phyloP scores from a whole-genome alignment of 2,113 vertebrate genomes.

The Bos taurus region ARS-UCD2.0 NC_037342.1:25988501-25989000 shows the following conservation, averaged over 20 bases:
- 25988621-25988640: not conserved
- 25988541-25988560: constrained; percentile 16
- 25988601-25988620: not conserved
- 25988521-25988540: constrained; percentile 45
- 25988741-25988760: not conserved
- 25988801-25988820: not conserved
- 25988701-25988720: not conserved
- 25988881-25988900: not conserved
- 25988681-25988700: not conserved
- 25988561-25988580: constrained; percentile 8
- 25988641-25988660: not conserved
- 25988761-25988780: not conserved
- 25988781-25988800: not conserved
- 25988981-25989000: not conserved
- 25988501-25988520: constrained; percentile 31
- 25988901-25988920: not conserved
- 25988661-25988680: not conserved
- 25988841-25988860: not conserved
- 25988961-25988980: not conserved
- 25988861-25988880: not conserved
- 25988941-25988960: not conserved
- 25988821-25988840: not conserved
- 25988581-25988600: not conserved
- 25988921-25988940: not conserved
- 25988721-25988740: not conserved